Conservation (phyloP, 2,113 vertebrate genomes). For the Epinephelus moara region DNA sequence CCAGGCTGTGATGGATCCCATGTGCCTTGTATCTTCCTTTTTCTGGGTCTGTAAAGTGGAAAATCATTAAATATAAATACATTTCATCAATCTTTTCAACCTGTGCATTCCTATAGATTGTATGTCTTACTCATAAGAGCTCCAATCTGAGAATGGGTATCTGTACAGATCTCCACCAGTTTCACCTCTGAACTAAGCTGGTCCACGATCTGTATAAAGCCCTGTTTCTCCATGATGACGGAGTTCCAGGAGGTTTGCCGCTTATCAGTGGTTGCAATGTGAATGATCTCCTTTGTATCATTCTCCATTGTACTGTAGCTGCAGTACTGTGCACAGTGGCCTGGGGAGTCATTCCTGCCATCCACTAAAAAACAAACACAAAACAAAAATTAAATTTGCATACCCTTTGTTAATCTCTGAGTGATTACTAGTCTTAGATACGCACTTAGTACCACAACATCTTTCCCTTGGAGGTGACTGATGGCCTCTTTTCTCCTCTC, state of each 20-base stretch:
- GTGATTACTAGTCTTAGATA: no score
- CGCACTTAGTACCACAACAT: not conserved
- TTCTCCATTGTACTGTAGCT: not conserved
- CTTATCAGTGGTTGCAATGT: not conserved
- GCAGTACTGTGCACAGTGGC: not conserved
- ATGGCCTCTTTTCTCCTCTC: not conserved
- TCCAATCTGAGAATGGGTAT: not conserved
- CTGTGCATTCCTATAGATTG: no score
- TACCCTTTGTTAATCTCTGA: no score
- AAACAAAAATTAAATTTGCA: no score
- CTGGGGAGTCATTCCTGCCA: not conserved
- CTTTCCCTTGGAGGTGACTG: not conserved
- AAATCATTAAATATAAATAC: not conserved
- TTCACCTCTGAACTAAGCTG: not conserved
- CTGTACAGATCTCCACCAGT: not conserved
- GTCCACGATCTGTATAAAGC: not conserved
- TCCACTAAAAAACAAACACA: not conserved
- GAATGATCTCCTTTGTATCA: not conserved
- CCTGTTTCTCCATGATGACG: not conserved
- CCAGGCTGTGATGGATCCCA: not conserved
- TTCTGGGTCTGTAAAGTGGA: not conserved
- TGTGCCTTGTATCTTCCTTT: not conserved
- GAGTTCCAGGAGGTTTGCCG: not conserved
- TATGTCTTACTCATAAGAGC: not conserved
- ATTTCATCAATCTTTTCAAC: no score